phyloP scores from a whole-genome alignment of 1,140 invertebrate genomes.

The Bombus superbus region DNA sequence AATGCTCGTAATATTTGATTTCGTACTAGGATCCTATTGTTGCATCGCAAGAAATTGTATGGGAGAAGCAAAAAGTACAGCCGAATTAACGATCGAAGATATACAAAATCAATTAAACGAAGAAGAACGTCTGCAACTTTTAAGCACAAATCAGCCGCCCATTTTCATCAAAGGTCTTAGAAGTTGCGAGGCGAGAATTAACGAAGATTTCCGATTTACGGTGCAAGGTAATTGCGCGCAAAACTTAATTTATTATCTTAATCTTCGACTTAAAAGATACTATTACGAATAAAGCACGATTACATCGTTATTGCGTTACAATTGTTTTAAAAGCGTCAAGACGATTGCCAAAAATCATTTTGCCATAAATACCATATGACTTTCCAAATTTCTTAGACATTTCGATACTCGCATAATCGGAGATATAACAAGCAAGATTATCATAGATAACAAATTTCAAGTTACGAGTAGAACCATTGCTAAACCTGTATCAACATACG shows the following conservation, averaged over 20 bases:
- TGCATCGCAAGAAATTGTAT: conserved; percentile 96
- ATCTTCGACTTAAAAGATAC: background rate
- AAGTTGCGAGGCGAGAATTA: conserved; percentile 92
- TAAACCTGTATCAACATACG: too few species aligned
- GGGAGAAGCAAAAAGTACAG: conserved; percentile 93
- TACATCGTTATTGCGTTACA: too few species aligned
- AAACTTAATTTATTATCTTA: background rate
- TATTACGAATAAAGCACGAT: background rate
- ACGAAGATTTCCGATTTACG: conserved; percentile 88
- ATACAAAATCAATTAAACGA: conserved; percentile 95
- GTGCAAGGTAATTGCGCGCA: conserved; percentile 86
- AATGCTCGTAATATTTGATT: background rate
- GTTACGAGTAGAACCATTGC: too few species aligned
- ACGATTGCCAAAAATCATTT: too few species aligned
- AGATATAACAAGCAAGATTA: too few species aligned
- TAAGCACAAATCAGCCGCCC: conserved; percentile 91
- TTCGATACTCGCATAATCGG: too few species aligned
- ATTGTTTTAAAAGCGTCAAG: too few species aligned
- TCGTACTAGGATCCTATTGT: conserved; percentile 90
- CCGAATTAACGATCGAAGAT: conserved; percentile 94
- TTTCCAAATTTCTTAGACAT: too few species aligned
- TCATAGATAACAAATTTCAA: too few species aligned
- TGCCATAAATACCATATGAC: too few species aligned
- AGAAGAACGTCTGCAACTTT: conserved; percentile 90
- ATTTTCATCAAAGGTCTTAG: conserved; percentile 91